phyloP scores from a whole-genome alignment of 2,888 invertebrate genomes.

The Ditula angustiorana region DNA sequence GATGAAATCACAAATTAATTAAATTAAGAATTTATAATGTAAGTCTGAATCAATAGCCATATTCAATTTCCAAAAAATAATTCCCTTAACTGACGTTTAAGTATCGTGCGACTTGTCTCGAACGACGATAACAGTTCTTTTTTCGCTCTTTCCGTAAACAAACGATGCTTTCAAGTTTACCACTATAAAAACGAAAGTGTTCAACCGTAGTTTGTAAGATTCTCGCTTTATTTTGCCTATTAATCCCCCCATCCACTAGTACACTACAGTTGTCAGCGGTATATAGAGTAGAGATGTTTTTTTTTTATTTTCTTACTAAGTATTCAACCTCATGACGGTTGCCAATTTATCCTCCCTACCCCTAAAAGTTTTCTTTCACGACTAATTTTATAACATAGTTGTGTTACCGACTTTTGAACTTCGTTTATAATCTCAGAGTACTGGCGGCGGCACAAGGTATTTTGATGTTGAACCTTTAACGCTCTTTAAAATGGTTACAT shows the following conservation, averaged over 20 bases:
- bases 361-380: background rate
- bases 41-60: no score
- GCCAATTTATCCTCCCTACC: background rate
- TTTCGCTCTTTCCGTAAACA: no score
- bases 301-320: background rate
- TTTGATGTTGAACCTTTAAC: constrained; percentile 6
- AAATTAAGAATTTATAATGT: background rate
- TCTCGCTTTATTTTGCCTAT: background rate
- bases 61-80: no score
- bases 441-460: background rate
- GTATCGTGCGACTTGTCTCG: no score
- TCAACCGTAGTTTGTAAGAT: background rate
- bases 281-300: background rate
- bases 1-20: no score
- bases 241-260: no score
- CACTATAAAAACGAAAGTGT: background rate
- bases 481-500: constrained; percentile 15
- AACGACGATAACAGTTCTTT: background rate
- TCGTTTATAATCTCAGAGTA: background rate
- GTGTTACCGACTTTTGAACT: constrained; percentile 19
- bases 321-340: background rate
- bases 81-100: no score
- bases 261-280: background rate
- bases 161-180: no score
- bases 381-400: constrained; percentile 8